Evolutionary conservation across 2,113 vertebrate genomes (phyloP), one percentile per base, ranked within the genome.

Genomic region (Leptobrachium leishanense): DNA sequence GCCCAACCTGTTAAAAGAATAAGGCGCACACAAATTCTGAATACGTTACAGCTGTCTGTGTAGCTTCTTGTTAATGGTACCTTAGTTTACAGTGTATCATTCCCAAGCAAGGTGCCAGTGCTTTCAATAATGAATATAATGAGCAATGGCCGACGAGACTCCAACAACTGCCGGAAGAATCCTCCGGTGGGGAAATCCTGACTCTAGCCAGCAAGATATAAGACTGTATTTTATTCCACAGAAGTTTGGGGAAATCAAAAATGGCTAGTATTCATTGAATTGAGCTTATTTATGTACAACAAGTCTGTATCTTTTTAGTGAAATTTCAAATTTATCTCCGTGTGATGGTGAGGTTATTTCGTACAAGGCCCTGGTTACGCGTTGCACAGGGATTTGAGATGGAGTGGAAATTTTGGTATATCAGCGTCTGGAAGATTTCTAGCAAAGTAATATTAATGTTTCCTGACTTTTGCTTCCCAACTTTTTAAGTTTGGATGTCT

Each of bases 231-330:
- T 81, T 62, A 81, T 81, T 81, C 54, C 39, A 57, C 64, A 62
- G 78, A 81, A 81, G 78, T 81, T 81, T 81, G 78, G 78, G 78
- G 78, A 81, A 81, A 81, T 81, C 78, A 81, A 59, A 81, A 81
- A 72, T 74, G 78, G 78, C 78, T 59, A 74, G 72, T 81, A 81
- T 74, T 68, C 78, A 81, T 74, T 68, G 78, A 72, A 81, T 81
- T 81, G 78, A 81, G 73, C 73, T 81, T 81, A 81, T 81, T 81
- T 81, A 81, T 81, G 78, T 81, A 68, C 71, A 74, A 57, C 65
- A 74, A 74, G 78, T 74, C 78, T 46, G 68, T 74, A 81, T 81
- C 72, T 81, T 81, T 81, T 81, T 81, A 81, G 78, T 74, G 72
- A 81, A 74, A 81, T 81, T 68, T 81, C 53, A 74, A 74, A 81